Conservation (phyloP, 2,797 vertebrate species). For the Sebastolobus altivelis region DNA sequence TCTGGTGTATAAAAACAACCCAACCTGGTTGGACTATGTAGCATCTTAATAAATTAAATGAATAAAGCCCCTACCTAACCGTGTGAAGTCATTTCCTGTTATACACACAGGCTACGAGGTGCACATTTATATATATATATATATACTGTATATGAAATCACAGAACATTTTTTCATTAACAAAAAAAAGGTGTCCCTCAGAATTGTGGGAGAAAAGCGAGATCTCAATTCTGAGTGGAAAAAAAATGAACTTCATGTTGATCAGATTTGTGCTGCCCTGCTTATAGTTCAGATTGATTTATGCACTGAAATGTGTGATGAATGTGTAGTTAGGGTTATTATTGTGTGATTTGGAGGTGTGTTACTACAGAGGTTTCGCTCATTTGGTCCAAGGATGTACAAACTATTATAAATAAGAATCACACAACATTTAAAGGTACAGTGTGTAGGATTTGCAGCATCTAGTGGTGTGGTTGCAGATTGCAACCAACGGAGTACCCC, state of each 20-base stretch:
- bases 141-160: background rate
- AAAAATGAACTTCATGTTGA: background rate
- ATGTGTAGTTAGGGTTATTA: background rate
- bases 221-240: background rate
- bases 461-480: too few relatives aligned
- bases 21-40: constrained; percentile 97
- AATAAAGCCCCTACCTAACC: constrained; percentile 91
- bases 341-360: background rate
- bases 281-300: background rate
- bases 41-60: constrained; percentile 96
- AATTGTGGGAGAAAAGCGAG: background rate
- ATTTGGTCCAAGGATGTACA: background rate
- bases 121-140: background rate
- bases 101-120: constrained; percentile 10
- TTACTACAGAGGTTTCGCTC: background rate
- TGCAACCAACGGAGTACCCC: too few relatives aligned
- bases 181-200: background rate
- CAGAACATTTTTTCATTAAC: background rate
- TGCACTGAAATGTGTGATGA: background rate
- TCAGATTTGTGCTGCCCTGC: background rate
- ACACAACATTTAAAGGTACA: background rate
- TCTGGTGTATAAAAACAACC: constrained; percentile 89
- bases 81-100: constrained; percentile 85
- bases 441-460: too few relatives aligned
- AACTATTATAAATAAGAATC: background rate